A percentile compares a stretch with the other conserved stretches of the same genome.
Evolutionary conservation across 2,113 vertebrate genomes (phyloP).

Genomic region (Aix galericulata): DNA sequence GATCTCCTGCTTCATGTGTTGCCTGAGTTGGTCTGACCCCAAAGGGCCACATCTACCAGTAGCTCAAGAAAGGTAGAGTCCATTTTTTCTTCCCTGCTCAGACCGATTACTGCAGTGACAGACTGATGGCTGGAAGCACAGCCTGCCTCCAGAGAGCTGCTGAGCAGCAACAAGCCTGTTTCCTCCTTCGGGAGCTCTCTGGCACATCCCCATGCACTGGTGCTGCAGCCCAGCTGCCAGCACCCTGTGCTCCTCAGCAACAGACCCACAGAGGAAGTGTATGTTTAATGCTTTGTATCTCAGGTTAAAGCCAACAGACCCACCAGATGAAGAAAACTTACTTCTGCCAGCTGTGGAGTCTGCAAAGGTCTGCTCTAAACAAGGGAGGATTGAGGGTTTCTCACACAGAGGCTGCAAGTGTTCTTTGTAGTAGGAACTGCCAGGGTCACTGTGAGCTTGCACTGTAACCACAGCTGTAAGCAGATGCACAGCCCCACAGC

Average conservation of each 20-base stretch:
- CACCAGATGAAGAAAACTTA: background rate
- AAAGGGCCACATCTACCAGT: background rate
- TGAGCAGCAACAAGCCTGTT: background rate
- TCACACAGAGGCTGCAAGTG: constrained; percentile 18
- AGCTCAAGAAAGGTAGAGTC: background rate
- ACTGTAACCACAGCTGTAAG: background rate
- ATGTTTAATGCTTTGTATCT: constrained; percentile 22
- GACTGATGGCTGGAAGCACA: background rate
- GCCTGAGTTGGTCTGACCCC: background rate
- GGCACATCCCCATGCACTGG: constrained; percentile 39
- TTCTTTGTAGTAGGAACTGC: background rate
- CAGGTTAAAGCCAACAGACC: background rate
- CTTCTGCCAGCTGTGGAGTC: background rate
- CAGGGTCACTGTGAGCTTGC: background rate
- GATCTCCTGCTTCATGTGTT: background rate
- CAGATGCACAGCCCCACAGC: background rate
- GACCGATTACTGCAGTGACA: background rate
- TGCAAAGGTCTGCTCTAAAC: background rate
- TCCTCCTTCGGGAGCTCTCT: constrained; percentile 45
- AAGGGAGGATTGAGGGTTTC: background rate
- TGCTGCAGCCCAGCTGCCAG: constrained; percentile 44
- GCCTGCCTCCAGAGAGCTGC: constrained; percentile 18
- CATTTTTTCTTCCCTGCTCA: background rate
- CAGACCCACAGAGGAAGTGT: background rate
- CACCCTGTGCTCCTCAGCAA: background rate